phyloP scores from a whole-genome alignment of 1,140 invertebrate species.

The Drosophila malerkotliana region DNA sequence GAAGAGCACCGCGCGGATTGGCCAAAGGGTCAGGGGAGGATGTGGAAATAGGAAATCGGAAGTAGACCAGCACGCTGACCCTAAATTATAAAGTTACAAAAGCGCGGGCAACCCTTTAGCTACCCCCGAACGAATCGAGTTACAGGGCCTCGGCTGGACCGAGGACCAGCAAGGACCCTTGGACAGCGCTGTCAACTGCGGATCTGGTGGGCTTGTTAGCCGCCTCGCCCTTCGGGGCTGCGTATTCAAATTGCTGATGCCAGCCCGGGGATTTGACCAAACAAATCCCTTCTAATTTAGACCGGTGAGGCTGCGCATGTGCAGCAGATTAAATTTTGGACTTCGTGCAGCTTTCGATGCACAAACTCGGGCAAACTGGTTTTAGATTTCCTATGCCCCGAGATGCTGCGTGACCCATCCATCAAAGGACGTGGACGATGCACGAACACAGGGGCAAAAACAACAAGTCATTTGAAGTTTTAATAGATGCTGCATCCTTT shows the following conservation, averaged over 20 bases:
- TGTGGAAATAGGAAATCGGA: slow-evolving; percentile 18
- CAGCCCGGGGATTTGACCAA: slow-evolving; percentile 71
- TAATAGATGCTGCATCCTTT: slow-evolving; percentile 79
- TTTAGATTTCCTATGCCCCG: slow-evolving; percentile 72
- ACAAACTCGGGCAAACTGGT: slow-evolving; percentile 57
- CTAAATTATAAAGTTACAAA: slow-evolving; percentile 79
- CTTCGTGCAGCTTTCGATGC: slow-evolving; percentile 62
- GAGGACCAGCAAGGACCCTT: slow-evolving; percentile 42
- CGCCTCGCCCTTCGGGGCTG: slow-evolving; percentile 52
- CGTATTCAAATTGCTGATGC: slow-evolving; percentile 60
- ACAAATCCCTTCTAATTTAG: slow-evolving; percentile 75
- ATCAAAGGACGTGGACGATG: slow-evolving; percentile 67
- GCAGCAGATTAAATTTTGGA: slow-evolving; percentile 73
- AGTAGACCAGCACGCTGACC: slow-evolving; percentile 62
- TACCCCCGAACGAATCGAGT: slow-evolving; percentile 61
- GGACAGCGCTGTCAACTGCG: slow-evolving; percentile 55
- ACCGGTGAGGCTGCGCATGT: slow-evolving; percentile 48
- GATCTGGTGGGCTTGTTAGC: slow-evolving; percentile 49
- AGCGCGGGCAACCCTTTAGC: slow-evolving; percentile 63
- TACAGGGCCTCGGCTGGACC: slow-evolving; percentile 50
- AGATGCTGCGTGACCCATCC: slow-evolving; percentile 67
- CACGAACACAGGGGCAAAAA: slow-evolving; percentile 49
- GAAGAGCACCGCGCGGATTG: slow-evolving; percentile 22
- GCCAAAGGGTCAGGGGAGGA: slow-evolving; percentile 1
- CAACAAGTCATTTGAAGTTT: slow-evolving; percentile 79